These are phyloP conservation scores for Sebastes aleutianus DNA, from an alignment of 2,797 vertebrate species.

Conservation along the genomic window DNA sequence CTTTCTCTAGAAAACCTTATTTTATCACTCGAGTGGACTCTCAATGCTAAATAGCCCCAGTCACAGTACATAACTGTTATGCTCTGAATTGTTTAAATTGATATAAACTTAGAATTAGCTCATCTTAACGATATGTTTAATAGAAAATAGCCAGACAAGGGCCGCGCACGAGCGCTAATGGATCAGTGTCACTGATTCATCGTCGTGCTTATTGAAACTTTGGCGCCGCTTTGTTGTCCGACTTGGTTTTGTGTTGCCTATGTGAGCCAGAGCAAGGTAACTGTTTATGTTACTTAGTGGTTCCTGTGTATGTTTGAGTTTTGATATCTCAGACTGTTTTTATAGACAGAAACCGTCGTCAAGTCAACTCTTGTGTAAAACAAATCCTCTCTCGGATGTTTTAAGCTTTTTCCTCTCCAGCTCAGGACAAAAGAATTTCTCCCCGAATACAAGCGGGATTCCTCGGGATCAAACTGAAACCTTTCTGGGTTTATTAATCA, in stretches of 20 bases:
- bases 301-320: constrained; percentile 63
- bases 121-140: constrained; percentile 35
- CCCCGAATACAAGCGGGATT: constrained; percentile 11
- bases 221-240: constrained; percentile 31
- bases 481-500: constrained; percentile 8
- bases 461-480: constrained; percentile 16
- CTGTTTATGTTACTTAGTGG: constrained; percentile 63
- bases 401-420: constrained; percentile 19
- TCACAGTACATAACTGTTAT: constrained; percentile 2
- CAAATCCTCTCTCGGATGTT: constrained; percentile 8
- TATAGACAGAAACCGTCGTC: constrained; percentile 63
- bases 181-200: constrained; percentile 40
- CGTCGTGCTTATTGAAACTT: constrained; percentile 13
- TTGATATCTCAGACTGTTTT: constrained; percentile 65
- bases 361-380: constrained; percentile 56
- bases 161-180: constrained; percentile 28
- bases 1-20: constrained; percentile 48
- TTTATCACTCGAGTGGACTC: constrained; percentile 38
- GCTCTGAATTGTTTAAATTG: constrained; percentile 35
- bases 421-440: constrained; percentile 20
- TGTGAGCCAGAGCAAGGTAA: constrained; percentile 39
- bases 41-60: constrained; percentile 17
- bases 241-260: constrained; percentile 47
- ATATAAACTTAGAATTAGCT: constrained; percentile 24
- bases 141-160: constrained; percentile 13